Percentiles rank a stretch among this genome's conserved stretches.
Conservation (phyloP, 2,797 vertebrate genomes). For the Paramormyrops hopkinsi region DNA sequence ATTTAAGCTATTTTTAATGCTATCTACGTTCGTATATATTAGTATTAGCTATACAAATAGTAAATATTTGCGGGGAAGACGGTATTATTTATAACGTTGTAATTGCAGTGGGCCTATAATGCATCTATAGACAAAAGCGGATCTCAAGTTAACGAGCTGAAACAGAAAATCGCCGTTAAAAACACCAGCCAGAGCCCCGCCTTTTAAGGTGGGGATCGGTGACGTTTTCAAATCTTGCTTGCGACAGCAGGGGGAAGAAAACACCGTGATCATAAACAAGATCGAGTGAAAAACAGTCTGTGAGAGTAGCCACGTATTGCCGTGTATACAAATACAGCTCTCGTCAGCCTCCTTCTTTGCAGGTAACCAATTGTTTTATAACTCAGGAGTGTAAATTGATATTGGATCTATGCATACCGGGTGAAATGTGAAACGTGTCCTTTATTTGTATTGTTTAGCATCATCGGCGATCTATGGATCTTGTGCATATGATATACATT, state of each 20-base stretch:
- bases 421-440: neutral
- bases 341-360: neutral
- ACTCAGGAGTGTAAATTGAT: neutral
- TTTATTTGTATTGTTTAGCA: neutral
- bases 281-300: constrained; percentile 43
- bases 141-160: neutral
- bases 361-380: neutral
- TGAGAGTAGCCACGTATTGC: neutral
- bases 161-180: neutral
- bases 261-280: constrained; percentile 54
- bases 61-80: neutral
- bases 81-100: neutral
- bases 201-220: constrained; percentile 26
- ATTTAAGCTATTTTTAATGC: neutral
- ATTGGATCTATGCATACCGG: neutral
- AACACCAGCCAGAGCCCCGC: neutral
- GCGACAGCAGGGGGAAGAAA: constrained; percentile 20
- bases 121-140: neutral
- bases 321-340: neutral
- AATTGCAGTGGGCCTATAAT: neutral
- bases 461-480: neutral
- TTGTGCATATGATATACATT: neutral
- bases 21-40: neutral
- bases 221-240: constrained; percentile 32
- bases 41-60: neutral